phyloP scores from a whole-genome alignment of 2,797 vertebrate genomes.

The Glossophaga mutica region DNA sequence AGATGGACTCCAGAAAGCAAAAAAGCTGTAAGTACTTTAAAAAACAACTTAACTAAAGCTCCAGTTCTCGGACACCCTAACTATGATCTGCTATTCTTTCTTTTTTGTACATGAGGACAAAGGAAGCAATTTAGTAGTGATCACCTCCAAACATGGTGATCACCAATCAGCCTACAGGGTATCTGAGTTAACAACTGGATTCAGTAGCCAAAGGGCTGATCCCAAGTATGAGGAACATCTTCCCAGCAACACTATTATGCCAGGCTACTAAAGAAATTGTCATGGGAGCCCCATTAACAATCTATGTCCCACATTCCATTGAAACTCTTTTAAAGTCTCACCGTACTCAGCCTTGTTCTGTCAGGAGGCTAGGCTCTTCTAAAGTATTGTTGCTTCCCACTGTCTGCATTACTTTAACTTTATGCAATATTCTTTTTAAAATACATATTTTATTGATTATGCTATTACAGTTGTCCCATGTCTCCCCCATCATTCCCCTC shows the following conservation, averaged over 20 bases:
- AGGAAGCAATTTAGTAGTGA: neutral
- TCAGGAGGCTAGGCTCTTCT: neutral
- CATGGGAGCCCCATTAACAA: neutral
- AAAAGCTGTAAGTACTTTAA: neutral
- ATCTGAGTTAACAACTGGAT: too few relatives aligned
- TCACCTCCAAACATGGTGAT: neutral
- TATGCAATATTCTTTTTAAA: neutral
- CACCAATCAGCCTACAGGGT: neutral
- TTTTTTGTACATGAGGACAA: neutral
- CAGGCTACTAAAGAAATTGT: neutral
- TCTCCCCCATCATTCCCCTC: too few relatives aligned
- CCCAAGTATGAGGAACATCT: too few relatives aligned
- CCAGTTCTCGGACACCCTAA: neutral
- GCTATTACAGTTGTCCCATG: too few relatives aligned
- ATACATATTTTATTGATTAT: too few relatives aligned
- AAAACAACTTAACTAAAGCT: neutral
- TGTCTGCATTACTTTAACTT: neutral
- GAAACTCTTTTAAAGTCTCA: neutral
- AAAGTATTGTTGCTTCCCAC: neutral
- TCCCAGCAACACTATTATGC: too few relatives aligned
- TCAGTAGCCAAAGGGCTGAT: too few relatives aligned
- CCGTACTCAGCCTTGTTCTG: too few relatives aligned
- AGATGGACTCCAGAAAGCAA: neutral
- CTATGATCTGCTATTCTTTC: neutral
- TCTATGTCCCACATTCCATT: neutral